These are phyloP conservation scores for Drosophila planitibia DNA, from an alignment of 2,888 invertebrate species.

Conservation along the genomic window DNA sequence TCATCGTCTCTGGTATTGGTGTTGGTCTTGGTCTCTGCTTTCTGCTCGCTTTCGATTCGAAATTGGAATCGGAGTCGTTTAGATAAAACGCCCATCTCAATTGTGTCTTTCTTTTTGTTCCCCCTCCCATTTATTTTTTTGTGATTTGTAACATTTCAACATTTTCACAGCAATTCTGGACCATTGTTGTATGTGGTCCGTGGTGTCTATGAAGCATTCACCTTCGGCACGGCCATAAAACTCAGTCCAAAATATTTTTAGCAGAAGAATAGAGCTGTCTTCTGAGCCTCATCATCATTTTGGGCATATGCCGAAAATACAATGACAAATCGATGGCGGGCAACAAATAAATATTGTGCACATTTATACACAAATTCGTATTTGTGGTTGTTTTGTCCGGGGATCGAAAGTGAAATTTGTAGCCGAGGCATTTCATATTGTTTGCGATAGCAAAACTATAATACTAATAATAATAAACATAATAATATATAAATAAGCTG, in stretches of 20 bases:
- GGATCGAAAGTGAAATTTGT: constrained; percentile 69
- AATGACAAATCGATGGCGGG: constrained; percentile 62
- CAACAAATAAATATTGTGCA: constrained; percentile 56
- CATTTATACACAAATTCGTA: constrained; percentile 46
- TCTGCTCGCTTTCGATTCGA: constrained; percentile 75
- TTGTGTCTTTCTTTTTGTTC: constrained; percentile 16
- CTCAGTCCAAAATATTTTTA: background rate
- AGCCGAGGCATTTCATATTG: constrained; percentile 32
- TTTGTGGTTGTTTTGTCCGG: constrained; percentile 34
- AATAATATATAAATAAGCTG: constrained; percentile 64
- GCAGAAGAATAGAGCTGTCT: constrained; percentile 27
- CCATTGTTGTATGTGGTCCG: constrained; percentile 19
- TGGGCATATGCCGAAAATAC: constrained; percentile 31
- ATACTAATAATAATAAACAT: constrained; percentile 31
- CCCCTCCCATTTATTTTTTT: background rate
- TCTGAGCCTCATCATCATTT: constrained; percentile 54
- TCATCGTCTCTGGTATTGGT: constrained; percentile 16
- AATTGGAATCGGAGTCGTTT: constrained; percentile 54
- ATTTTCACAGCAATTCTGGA: constrained; percentile 53
- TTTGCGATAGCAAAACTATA: constrained; percentile 30
- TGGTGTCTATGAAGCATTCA: constrained; percentile 56
- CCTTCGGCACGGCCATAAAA: constrained; percentile 30
- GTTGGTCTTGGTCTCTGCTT: constrained; percentile 18
- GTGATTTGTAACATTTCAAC: constrained; percentile 62
- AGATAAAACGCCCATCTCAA: constrained; percentile 39